Evolutionary conservation across 2,797 vertebrate genomes (phyloP).

Genomic region (Sebastes minor): DNA sequence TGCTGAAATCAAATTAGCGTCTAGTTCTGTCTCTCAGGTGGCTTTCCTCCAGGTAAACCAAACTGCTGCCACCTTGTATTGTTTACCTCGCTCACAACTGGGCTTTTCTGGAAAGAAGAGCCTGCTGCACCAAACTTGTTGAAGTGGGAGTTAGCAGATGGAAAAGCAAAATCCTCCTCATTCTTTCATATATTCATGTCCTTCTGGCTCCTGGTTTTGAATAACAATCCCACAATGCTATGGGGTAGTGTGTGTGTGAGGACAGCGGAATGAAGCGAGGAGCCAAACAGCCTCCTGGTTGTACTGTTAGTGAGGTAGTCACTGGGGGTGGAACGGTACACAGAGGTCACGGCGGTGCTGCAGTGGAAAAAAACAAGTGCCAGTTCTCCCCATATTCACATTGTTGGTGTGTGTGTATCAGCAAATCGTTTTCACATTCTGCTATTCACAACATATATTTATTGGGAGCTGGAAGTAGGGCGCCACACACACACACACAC

Average conservation of each 20-base stretch:
- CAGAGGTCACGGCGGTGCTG: background rate
- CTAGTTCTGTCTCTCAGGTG: constrained; percentile 50
- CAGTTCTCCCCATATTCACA: no score
- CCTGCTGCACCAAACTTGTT: background rate
- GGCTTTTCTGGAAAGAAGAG: background rate
- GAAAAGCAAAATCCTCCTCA: constrained; percentile 24
- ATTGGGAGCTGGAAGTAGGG: no score
- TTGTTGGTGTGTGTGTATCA: no score
- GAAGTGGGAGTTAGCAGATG: constrained; percentile 20
- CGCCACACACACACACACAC: no score
- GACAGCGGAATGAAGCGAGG: background rate
- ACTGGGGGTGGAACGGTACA: background rate
- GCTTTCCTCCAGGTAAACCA: constrained; percentile 51
- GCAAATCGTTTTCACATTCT: no score
- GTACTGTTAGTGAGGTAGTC: background rate
- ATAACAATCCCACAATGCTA: background rate
- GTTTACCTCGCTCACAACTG: constrained; percentile 22
- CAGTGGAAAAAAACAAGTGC: no score
- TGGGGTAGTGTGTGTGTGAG: background rate
- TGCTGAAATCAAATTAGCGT: constrained; percentile 66
- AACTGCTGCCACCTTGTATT: constrained; percentile 16
- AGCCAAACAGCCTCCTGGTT: background rate
- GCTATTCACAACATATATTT: no score
- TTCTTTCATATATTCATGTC: background rate
- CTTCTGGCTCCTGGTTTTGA: background rate